Base-by-base conservation (phyloP, 2,113 vertebrate species). In the Rhineura floridana region DNA sequence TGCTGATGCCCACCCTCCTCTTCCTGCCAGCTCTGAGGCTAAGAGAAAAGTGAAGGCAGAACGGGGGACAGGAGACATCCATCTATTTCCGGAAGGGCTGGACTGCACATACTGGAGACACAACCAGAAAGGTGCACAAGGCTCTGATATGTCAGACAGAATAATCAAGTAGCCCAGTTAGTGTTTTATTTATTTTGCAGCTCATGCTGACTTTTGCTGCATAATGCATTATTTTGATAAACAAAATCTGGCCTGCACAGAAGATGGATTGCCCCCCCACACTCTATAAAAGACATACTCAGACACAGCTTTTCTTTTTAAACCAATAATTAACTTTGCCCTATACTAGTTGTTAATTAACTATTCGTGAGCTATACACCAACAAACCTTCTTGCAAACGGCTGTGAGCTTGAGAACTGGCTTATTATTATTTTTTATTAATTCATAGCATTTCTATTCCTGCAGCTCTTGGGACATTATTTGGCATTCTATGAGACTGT, bases 31-130 rank as follows among this genome's bases (percentile, higher is more conserved):
- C n/a, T 78, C 44, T 79, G 8, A 10, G 9, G 4, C 39, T 25
- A 39, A n/a, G 17, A 17, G 48, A 11, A 30, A 46, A 69, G 80
- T 67, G 83, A 87, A 80, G 77, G 36, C 88, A 83, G 87, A 90
- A 93, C 1, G 23, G 88, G 90, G 39, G 77, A 36, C 59, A 92
- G 88, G 92, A 10, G 33, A 89, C 91, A 76, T 76, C 81, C 85
- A 87, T 81, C 87, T 73, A 80, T n/a, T 85, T 88, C 44, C 23
- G 69, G 78, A 90, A 79, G 87, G 89, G 81, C 23, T 70, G 46
- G 81, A 88, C 33, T 82, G 82, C 80, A 87, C 8, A 28, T 72
- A 70, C 59, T 17, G 72, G 33, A 44, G 90, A 75, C 21, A 70
- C 21, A 50, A 81, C 69, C 67, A 87, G 62, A 5, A 90, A 94